Evolutionary conservation across 1,140 invertebrate species (phyloP), one percentile per base, ranked within the genome.

Genomic region (Galendromus occidentalis): DNA sequence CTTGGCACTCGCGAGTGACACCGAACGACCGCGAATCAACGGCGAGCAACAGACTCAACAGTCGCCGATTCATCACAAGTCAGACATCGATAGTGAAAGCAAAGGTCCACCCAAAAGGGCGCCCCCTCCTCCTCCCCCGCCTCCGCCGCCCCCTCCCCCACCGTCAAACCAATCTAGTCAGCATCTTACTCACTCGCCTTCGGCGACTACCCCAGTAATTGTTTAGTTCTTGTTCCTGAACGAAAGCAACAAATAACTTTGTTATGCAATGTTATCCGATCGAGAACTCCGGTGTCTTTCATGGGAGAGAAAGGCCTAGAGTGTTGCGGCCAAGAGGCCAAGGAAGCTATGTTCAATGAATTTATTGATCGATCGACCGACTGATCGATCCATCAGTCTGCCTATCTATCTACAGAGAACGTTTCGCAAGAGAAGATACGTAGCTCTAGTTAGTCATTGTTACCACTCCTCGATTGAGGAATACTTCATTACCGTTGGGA

Each of bases 41-140:
- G 33, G 33, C 9, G 33, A 39, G 33, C 33, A 39, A 39, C 33
- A 39, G 33, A 39, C 33, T 39, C 33, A 39, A 9, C 33, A 4
- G 33, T 9, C 4, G 9, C 33, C 33, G 33, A 39, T 9, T 39
- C 33, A 39, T 39, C 33, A 39, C 33, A 39, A 39, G 4, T 25
- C 51, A 59, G 22, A 17, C 51, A 59, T 17, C 51, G 33, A 25
- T 33, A 59, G 51, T 33, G 33, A 59, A 25, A 47, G 45, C 45
- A 59, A 59, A 33, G 51, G 51, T 25, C 51, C 51, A 59, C 51
- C 51, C 51, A 59, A 59, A 59, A 59, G 51, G 33, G 51, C 51
- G 51, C 51, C 51, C n/a, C 51, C 51, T 2, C 51, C 51, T 2
- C 51, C 51, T 1, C 51, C 51, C 6, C 51, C 51, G 1, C 51